Evolutionary conservation across 2,888 invertebrate species (phyloP), one percentile per base, ranked within the genome.

Genomic region (Steinernema carpocapsae): DNA sequence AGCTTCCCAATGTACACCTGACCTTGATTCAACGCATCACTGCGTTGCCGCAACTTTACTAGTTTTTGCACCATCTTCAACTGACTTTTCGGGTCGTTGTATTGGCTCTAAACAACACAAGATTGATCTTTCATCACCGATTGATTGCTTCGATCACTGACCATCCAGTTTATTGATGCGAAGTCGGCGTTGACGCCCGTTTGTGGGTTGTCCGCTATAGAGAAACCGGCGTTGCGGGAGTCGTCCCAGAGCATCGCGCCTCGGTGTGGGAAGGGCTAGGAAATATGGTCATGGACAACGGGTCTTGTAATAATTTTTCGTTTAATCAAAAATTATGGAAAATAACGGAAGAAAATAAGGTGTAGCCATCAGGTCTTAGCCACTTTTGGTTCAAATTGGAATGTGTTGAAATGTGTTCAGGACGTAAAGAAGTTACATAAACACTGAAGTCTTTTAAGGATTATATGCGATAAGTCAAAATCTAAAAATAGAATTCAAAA

Each of bases 201-300:
- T 19, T 73, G 72, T 0, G 76, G 72, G 46, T 72, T 73, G 26
- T 72, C 45, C 48, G 17, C 74, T 64, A 37, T 73, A 0, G 80
- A 76, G 76, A 85, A 85, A 1, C 84, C 84, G 24, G 76, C 82
- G 45, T 79, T 77, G 1, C 52, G 56, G 1, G 77, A 42, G 45
- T 79, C 81, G 74, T 82, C 79, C 86, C 84, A 85, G 64, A 80
- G 83, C 84, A 86, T 85, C 1, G 82, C 83, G n/a, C 83, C 83
- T 12, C 79, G 75, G 70, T 86, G 85, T 7, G 80, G 79, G 32
- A 78, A 72, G 12, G 76, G 74, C 81, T 76, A 51, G 75, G 19
- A 26, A 59, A 32, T 42, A 59, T 46, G 43, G n/a, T 48, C 26
- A 17, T 45, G 24, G 42, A 37, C 37, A 37, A n/a, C n/a, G n/a